Conservation (phyloP, 2,888 invertebrate species). For the Andrena flavipes region DNA sequence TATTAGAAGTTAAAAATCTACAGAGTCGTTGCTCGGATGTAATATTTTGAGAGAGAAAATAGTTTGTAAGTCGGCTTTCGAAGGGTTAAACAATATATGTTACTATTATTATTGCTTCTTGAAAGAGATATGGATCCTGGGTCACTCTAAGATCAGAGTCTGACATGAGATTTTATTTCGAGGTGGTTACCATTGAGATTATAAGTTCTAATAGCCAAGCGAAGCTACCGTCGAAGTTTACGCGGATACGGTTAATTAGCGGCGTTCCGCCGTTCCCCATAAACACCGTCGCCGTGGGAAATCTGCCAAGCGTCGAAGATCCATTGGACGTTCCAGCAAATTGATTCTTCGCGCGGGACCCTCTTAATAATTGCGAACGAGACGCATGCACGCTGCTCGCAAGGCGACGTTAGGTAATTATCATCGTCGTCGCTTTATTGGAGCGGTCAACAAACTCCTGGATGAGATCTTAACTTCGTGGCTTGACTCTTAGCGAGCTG, state of each 20-base stretch:
- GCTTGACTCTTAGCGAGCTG: background rate
- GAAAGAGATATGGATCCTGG: too few species aligned
- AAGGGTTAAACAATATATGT: too few species aligned
- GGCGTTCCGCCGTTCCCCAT: constrained; percentile 11
- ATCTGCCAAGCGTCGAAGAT: constrained; percentile 46
- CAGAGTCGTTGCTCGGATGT: too few species aligned
- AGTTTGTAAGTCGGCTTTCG: too few species aligned
- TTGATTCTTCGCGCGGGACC: constrained; percentile 49
- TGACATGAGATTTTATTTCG: too few species aligned
- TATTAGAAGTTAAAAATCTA: too few species aligned
- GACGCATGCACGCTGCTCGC: background rate
- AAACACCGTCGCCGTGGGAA: constrained; percentile 47
- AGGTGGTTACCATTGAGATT: too few species aligned
- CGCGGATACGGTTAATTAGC: constrained; percentile 40
- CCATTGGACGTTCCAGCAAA: constrained; percentile 36
- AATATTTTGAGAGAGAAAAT: too few species aligned
- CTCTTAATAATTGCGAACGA: constrained; percentile 45
- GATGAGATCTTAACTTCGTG: background rate
- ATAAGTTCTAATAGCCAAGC: too few species aligned
- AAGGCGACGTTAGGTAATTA: constrained; percentile 1
- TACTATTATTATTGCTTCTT: too few species aligned
- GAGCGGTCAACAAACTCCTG: constrained; percentile 1
- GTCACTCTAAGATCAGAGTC: too few species aligned
- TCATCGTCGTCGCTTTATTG: constrained; percentile 1
- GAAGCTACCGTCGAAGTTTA: background rate